These are phyloP conservation scores for Temnothorax ravouxi DNA, from an alignment of 2,888 invertebrate genomes.

Conservation along the genomic window DNA sequence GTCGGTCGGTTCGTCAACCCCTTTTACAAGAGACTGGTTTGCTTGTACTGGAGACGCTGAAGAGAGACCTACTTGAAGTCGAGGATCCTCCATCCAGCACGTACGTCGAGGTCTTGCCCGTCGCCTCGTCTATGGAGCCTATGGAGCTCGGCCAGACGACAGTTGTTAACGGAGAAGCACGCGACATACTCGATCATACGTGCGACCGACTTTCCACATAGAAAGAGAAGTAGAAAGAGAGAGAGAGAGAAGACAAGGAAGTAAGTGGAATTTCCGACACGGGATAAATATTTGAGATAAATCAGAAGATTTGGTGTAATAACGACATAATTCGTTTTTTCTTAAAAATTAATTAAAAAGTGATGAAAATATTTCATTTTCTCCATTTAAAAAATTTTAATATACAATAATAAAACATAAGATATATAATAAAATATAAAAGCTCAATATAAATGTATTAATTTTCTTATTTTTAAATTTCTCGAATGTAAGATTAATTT, in stretches of 20 bases:
- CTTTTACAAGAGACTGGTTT: conserved; percentile 37
- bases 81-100: conserved; percentile 69
- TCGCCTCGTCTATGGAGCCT: conserved; percentile 60
- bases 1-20: conserved; percentile 23
- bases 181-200: conserved; percentile 63
- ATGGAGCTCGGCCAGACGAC: conserved; percentile 67
- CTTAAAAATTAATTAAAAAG: background rate
- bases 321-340: background rate
- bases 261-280: background rate
- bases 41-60: conserved; percentile 45
- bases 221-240: conserved; percentile 7
- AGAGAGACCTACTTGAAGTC: conserved; percentile 64
- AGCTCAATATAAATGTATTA: background rate
- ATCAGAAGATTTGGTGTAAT: background rate
- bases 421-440: too few relatives aligned
- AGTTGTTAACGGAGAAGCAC: conserved; percentile 64
- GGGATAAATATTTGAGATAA: conserved; percentile 17
- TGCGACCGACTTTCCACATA: conserved; percentile 46
- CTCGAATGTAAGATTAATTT: conserved; percentile 7
- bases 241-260: conserved; percentile 18
- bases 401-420: background rate
- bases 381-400: background rate
- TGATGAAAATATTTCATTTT: background rate
- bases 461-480: background rate
- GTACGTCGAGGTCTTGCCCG: conserved; percentile 62